A percentile compares a stretch with the other conserved stretches of the same genome.
Conservation (phyloP, 2,113 vertebrate species). For the Gobiocypris rarus region DNA sequence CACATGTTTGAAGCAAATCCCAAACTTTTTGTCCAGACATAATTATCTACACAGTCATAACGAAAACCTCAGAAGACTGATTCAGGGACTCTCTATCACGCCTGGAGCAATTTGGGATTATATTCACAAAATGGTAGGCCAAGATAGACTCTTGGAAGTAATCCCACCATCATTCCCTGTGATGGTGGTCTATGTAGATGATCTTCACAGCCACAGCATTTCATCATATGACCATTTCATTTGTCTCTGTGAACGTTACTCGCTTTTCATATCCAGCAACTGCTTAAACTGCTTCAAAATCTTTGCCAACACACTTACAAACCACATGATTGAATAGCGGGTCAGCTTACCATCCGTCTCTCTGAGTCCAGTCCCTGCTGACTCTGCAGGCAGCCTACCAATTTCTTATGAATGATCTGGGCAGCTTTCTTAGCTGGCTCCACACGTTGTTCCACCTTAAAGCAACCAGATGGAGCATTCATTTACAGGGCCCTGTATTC, state of each 20-base stretch:
- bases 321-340: not conserved
- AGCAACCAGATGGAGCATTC: conserved; percentile 28
- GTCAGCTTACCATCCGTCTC: conserved; percentile 84
- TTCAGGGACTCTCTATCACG: not conserved
- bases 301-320: not conserved
- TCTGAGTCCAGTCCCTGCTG: conserved; percentile 87
- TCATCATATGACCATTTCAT: not conserved
- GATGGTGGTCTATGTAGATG: conserved; percentile 5
- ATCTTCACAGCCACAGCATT: conserved; percentile 18
- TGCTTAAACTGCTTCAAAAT: not conserved
- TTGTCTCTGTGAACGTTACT: not conserved
- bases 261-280: not conserved
- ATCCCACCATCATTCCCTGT: conserved; percentile 1
- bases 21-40: not conserved
- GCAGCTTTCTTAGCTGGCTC: conserved; percentile 89
- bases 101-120: not conserved
- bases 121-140: not conserved
- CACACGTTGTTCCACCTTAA: conserved; percentile 91
- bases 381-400: conserved; percentile 89
- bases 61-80: conserved; percentile 6
- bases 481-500: not conserved
- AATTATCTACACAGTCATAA: conserved; percentile 10
- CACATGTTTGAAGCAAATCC: not conserved
- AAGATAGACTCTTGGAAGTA: conserved; percentile 4
- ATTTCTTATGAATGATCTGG: conserved; percentile 89